Base-by-base conservation (phyloP, 2,888 invertebrate genomes). In the Carterocephalus palaemon region DNA sequence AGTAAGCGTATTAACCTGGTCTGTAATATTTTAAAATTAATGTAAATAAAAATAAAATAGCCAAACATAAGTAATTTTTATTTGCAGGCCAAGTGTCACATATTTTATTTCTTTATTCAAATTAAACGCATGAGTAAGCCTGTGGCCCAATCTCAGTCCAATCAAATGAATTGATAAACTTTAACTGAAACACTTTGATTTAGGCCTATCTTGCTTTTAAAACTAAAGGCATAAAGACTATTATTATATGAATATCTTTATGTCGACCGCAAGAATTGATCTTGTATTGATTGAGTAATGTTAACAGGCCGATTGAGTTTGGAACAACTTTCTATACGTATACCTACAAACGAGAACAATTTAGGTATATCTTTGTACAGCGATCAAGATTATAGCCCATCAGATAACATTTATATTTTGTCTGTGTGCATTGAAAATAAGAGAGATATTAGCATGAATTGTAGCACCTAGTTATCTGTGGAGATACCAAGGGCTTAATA, bases 281-380 rank as follows among this genome's bases (percentile, higher is more conserved):
- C 28, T 20, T 36, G 46, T 51, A 45, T 36, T 31, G 51, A 70
- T 80, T 79, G 79, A 64, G 78, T 72, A 80, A 79, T 67, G 73
- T 71, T 73, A 75, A 75, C 75, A 79, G 66, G 70, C 59, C 57
- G 62, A 64, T 59, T 64, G 72, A 76, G 79, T 80, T 80, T 69
- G 72, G 79, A 81, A 74, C 81, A 80, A 81, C 81, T 81, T 81
- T 81, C 81, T 81, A 80, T 75, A 77, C 54, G 69, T 71, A 70
- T 75, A 77, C 54, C 68, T 71, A 70, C 68, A 64, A 72, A 74
- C 74, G 60, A 60, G 76, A 74, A 75, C 65, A 59, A 54, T 49
- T 57, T 64, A 54, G 53, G 62, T 59, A 63, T 32, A 32, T 38
- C 17, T 37, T 12, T 31, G 31, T 29, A 29, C 13, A 42, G 10